phyloP scores from a whole-genome alignment of 2,888 invertebrate species.

The Camponotus fellah region DNA sequence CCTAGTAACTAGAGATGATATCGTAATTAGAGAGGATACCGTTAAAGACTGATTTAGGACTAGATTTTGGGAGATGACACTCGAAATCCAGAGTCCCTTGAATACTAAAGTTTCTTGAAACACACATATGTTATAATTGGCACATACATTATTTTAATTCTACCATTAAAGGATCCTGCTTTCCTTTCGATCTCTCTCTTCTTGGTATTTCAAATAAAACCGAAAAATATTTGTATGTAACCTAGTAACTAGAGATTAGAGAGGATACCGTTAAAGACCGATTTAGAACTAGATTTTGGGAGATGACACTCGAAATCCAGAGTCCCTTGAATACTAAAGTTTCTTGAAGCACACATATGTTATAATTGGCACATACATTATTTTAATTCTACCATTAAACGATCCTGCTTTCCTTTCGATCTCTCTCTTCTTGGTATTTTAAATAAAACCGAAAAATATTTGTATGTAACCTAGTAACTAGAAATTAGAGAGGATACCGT shows the following conservation, averaged over 20 bases:
- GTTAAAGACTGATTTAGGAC: conserved; percentile 6
- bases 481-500: not conserved
- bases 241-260: not conserved
- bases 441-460: not conserved
- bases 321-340: not conserved
- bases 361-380: too few species aligned
- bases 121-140: not conserved
- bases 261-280: conserved; percentile 14
- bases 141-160: not conserved
- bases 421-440: not conserved
- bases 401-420: not conserved
- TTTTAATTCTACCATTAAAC: not conserved
- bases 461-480: too few species aligned
- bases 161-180: not conserved
- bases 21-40: not conserved
- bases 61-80: not conserved
- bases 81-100: conserved; percentile 1
- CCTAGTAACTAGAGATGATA: not conserved
- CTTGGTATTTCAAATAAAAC: not conserved
- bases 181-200: too few species aligned
- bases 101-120: not conserved
- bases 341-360: not conserved
- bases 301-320: conserved; percentile 1
- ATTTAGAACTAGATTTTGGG: not conserved
- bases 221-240: not conserved